A percentile compares a stretch with the other conserved stretches of the same genome.
Evolutionary conservation across 2,888 invertebrate species (phyloP).

Genomic region (Altica lythri): DNA sequence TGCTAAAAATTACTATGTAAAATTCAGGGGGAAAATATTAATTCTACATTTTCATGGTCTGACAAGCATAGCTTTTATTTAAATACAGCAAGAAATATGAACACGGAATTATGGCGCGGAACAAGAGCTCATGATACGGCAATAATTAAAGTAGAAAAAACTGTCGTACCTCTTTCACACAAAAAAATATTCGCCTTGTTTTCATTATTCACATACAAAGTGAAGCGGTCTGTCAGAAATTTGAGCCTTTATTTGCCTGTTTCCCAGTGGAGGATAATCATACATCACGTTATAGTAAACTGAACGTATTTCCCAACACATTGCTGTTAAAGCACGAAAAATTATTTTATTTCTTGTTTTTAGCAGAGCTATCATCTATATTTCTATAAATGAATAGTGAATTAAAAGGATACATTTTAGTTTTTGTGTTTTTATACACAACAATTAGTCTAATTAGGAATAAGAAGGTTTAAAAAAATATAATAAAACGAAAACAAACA

Average conservation of each 20-base stretch:
- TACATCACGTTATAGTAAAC: slow-evolving; percentile 11
- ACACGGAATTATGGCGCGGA: slow-evolving; percentile 37
- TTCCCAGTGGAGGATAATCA: slow-evolving; percentile 2
- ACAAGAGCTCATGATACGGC: slow-evolving; percentile 32
- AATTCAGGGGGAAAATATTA: too few species aligned
- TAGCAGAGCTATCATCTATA: too few species aligned
- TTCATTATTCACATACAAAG: slow-evolving; percentile 32
- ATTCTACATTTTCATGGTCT: slow-evolving; percentile 27
- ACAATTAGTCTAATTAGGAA: too few species aligned
- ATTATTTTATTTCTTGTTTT: too few species aligned
- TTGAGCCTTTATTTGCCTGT: slow-evolving; percentile 7
- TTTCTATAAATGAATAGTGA: too few species aligned
- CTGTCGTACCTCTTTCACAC: slow-evolving; percentile 34
- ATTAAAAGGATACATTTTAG: too few species aligned
- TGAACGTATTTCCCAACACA: slow-evolving; percentile 7
- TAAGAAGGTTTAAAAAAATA: too few species aligned
- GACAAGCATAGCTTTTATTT: slow-evolving; percentile 38
- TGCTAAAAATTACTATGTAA: too few species aligned
- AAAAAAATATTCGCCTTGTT: slow-evolving; percentile 29
- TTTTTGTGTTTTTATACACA: too few species aligned
- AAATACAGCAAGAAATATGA: slow-evolving; percentile 31
- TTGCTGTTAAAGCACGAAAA: slow-evolving; percentile 1
- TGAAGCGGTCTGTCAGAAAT: slow-evolving; percentile 17
- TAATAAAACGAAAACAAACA: too few species aligned
- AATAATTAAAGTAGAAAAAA: slow-evolving; percentile 34